Conservation (phyloP, 2,888 invertebrate species). For the Deilephila porcellus region DNA sequence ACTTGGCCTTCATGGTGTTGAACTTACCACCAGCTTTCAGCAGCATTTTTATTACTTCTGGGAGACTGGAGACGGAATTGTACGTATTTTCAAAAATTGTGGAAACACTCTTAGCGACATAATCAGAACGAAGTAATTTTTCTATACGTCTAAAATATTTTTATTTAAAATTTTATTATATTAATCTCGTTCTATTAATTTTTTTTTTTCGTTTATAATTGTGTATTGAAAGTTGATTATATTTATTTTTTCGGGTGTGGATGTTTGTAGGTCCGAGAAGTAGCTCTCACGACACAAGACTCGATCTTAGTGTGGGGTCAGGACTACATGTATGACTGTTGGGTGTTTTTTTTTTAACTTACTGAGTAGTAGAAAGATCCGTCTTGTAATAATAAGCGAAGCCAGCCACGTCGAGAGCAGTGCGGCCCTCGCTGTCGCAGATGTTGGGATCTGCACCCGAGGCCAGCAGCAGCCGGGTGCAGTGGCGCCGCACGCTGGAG, state of each 20-base stretch:
- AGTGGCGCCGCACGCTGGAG: conserved; percentile 76
- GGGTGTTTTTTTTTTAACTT: conserved; percentile 32
- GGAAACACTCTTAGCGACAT: no score
- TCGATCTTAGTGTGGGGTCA: not conserved
- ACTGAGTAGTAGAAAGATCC: conserved; percentile 52
- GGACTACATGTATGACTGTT: no score
- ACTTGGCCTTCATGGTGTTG: conserved; percentile 52
- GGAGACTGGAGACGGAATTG: conserved; percentile 50
- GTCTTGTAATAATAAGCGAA: conserved; percentile 64
- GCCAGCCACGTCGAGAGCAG: conserved; percentile 81
- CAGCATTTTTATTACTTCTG: conserved; percentile 62
- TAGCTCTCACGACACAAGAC: not conserved
- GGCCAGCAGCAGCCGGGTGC: conserved; percentile 78
- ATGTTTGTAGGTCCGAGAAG: no score
- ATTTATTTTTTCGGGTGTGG: no score
- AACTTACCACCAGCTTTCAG: conserved; percentile 58
- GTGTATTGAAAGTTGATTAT: no score
- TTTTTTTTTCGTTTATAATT: no score
- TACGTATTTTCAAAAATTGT: no score
- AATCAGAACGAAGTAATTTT: no score
- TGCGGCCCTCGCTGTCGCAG: conserved; percentile 70
- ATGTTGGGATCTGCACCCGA: conserved; percentile 78
- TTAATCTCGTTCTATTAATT: no score
- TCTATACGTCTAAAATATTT: no score
- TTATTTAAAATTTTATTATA: no score